phyloP scores from a whole-genome alignment of 2,888 invertebrate species.

The Drosophila paranaensis region DNA sequence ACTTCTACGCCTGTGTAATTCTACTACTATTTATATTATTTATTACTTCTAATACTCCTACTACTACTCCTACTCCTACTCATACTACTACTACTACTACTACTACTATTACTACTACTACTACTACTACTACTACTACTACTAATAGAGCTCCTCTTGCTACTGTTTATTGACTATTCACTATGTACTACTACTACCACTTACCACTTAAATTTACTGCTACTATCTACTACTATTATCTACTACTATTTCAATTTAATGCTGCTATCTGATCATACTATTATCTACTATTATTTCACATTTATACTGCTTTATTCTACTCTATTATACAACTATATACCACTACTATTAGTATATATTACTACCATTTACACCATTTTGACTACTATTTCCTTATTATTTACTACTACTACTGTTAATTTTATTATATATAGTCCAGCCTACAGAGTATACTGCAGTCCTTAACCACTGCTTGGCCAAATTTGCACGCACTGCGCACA shows the following conservation, averaged over 20 bases:
- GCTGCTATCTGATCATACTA: background rate
- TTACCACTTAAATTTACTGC: background rate
- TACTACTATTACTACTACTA: background rate
- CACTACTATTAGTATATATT: background rate
- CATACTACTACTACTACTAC: background rate
- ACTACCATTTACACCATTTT: background rate
- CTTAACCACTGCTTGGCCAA: background rate
- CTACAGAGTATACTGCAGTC: constrained; percentile 2
- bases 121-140: background rate
- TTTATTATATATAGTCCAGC: background rate
- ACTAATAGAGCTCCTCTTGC: background rate
- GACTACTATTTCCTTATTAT: background rate
- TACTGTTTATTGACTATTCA: no score
- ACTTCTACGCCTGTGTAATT: background rate
- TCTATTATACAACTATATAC: background rate
- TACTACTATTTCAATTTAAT: background rate
- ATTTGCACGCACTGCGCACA: background rate
- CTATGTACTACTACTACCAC: no score
- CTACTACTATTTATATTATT: background rate
- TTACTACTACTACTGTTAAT: background rate
- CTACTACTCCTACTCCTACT: background rate
- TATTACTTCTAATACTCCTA: background rate
- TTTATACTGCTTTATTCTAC: no score
- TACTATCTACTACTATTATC: background rate
- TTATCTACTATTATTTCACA: background rate